Evolutionary conservation across 64 coral and sea anemone species (phyloP), one percentile per base, ranked within the genome.

Genomic region (Orbicella faveolata): DNA sequence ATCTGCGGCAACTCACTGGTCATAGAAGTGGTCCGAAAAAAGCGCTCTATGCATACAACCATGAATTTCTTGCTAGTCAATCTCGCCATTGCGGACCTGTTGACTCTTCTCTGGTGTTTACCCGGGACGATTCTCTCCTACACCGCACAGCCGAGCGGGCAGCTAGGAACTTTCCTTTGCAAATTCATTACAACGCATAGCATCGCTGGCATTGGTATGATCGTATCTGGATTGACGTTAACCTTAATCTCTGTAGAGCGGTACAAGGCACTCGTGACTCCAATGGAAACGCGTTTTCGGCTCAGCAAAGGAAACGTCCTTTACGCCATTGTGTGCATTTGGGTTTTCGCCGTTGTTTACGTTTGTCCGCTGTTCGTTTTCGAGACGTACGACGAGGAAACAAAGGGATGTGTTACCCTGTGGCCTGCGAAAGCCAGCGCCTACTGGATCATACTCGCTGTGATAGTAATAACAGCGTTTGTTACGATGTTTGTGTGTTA

Each of bases 41-140:
- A 77, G 26, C 80, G 88, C 2, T 86, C 81, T 52, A 79, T 94
- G 80, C 88, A 94, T 23, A 86, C 93, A 1, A 90, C 93, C 16
- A 94, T 89, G 14, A 94, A 94, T 52, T 94, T 88, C 75, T 63
- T 94, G 52, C 74, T 94, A 0, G 88, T 74, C 8, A 94, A 94
- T 76, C 61, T 94, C 21, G 88, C 93, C 36, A 83, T 90, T 7
- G 88, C 88, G 1, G 93, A 94, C 81, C 54, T 94, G 30, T 67
- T 94, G 10, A 94, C 41, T 55, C 67, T 94, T 30, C 13, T 90
- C 33, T 90, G 72, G 74, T 90, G 82, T 48, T 34, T 90, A 35
- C 93, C 93, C 6, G 93, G 93, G 26, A 75, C 67, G 66, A 48
- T 90, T 23, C 35, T 90, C 36, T 61, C 66, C 34, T 57, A 69